Conservation (phyloP, 2,797 vertebrate species). For the Rhinogobio ventralis region DNA sequence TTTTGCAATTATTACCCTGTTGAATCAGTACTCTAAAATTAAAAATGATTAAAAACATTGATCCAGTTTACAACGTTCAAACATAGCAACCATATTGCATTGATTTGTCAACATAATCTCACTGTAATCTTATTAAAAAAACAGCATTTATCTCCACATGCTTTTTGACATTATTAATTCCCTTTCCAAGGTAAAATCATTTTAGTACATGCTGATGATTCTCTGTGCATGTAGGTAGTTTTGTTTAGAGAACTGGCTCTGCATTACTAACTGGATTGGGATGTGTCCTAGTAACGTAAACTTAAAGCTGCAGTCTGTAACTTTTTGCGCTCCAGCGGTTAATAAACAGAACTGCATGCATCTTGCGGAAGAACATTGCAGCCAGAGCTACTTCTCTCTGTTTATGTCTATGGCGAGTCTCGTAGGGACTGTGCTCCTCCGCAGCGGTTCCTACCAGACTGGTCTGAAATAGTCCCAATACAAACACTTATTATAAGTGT, state of each 20-base stretch:
- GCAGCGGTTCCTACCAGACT: too few species aligned
- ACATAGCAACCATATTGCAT: background rate
- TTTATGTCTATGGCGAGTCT: too few species aligned
- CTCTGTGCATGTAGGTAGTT: background rate
- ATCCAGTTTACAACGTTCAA: constrained; percentile 16
- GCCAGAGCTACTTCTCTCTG: too few species aligned
- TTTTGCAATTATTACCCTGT: constrained; percentile 14
- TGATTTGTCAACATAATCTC: constrained; percentile 26
- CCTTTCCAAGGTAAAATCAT: constrained; percentile 10
- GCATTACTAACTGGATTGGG: background rate
- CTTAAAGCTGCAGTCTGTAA: too few species aligned
- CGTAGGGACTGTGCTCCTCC: too few species aligned
- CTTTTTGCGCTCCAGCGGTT: too few species aligned
- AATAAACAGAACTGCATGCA: too few species aligned
- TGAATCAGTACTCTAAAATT: constrained; percentile 29
- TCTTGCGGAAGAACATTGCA: too few species aligned
- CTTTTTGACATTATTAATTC: constrained; percentile 25
- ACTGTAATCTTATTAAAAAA: constrained; percentile 19
- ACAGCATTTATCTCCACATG: background rate
- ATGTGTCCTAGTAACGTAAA: background rate
- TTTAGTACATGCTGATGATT: background rate
- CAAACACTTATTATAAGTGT: too few species aligned
- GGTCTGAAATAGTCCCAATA: too few species aligned
- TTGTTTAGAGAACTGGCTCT: too few species aligned
- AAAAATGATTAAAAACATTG: constrained; percentile 27